These are phyloP conservation scores for Dusona sp. DNA, from an alignment of 2,888 invertebrate genomes.

Conservation along the genomic window DNA sequence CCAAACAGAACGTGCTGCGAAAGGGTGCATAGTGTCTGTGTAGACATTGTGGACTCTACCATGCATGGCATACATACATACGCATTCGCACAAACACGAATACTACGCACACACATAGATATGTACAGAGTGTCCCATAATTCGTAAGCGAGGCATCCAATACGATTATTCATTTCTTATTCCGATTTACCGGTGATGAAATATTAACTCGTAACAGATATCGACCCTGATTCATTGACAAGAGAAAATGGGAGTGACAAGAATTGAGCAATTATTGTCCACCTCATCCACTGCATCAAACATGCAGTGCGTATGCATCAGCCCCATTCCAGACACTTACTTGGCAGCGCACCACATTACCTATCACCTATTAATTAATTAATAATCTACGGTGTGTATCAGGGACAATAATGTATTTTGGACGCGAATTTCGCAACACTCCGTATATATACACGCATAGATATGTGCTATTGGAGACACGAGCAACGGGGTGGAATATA, in stretches of 20 bases:
- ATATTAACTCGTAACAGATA: not conserved
- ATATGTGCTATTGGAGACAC: not conserved
- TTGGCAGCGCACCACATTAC: not conserved
- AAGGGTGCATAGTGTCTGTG: slow-evolving; percentile 14
- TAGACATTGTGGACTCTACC: slow-evolving; percentile 20
- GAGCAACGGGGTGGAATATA: slow-evolving; percentile 11
- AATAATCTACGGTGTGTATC: not conserved
- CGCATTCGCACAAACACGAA: not conserved
- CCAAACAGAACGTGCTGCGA: not conserved
- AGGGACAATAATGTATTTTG: not conserved
- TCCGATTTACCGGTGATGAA: not conserved
- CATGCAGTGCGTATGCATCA: not conserved
- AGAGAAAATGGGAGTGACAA: not conserved
- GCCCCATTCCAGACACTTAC: not conserved
- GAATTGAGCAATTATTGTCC: no score
- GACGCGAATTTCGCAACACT: not conserved
- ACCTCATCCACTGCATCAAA: no score
- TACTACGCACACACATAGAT: not conserved
- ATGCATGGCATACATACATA: not conserved
- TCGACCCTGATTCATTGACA: not conserved
- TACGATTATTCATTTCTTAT: not conserved
- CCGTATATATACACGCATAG: not conserved
- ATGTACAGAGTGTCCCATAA: not conserved
- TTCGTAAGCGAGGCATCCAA: not conserved
- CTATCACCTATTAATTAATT: not conserved